Conservation (phyloP, 2,888 invertebrate genomes). For the Nematopogon swammerdamellus region DNA sequence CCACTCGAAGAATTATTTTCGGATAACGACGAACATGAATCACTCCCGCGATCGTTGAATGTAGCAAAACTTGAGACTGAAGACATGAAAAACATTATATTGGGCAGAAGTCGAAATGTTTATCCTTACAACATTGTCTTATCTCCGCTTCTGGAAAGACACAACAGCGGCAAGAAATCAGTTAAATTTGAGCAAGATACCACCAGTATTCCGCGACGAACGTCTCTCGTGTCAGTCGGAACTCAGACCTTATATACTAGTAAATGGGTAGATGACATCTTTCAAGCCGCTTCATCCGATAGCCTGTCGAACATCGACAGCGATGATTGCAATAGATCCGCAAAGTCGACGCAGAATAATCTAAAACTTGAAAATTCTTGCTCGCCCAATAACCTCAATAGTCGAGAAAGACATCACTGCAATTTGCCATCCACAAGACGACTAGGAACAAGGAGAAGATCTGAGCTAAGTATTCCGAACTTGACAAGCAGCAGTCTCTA, state of each 20-base stretch:
- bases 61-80: constrained; percentile 4
- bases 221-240: not conserved
- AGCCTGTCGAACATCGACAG: not conserved
- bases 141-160: constrained; percentile 32
- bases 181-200: constrained; percentile 28
- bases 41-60: constrained; percentile 26
- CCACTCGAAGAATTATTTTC: constrained; percentile 25
- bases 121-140: constrained; percentile 45
- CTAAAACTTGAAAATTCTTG: no score
- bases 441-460: not conserved
- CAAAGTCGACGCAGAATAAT: no score
- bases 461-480: not conserved
- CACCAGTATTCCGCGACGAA: not conserved
- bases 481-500: not conserved
- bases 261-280: not conserved
- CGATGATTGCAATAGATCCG: not conserved
- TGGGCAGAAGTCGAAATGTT: constrained; percentile 31
- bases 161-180: constrained; percentile 22
- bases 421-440: no score
- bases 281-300: not conserved
- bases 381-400: no score
- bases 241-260: not conserved
- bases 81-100: constrained; percentile 37
- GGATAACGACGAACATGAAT: constrained; percentile 24
- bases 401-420: no score